Percentiles rank a stretch among this genome's conserved stretches.
Conservation (phyloP, 2,113 vertebrate species). For the Nesoenas mayeri region DNA sequence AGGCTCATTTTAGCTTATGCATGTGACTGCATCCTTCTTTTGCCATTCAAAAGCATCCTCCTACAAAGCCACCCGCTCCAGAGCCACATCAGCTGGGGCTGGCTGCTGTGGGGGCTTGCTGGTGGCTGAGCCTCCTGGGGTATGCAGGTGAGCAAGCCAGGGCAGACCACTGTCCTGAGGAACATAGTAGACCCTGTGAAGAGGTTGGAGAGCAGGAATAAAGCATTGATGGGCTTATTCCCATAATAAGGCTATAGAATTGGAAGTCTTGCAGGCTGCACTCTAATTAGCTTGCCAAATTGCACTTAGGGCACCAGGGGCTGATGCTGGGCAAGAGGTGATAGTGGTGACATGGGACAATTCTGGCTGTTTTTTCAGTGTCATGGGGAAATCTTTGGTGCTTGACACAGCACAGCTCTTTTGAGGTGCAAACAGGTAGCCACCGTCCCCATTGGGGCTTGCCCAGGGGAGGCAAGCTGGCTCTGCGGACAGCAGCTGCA, state of each 20-base stretch:
- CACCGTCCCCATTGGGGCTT: fast-evolving
- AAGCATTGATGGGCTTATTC: not conserved
- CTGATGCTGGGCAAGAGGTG: not conserved
- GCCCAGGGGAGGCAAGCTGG: not conserved
- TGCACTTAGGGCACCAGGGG: fast-evolving
- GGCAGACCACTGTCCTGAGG: not conserved
- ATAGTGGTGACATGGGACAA: not conserved
- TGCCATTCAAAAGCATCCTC: not conserved
- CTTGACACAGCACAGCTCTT: not conserved
- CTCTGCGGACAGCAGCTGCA: slow-evolving; percentile 14
- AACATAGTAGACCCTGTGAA: not conserved
- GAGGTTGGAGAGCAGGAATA: not conserved
- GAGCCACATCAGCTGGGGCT: fast-evolving
- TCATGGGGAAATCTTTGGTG: not conserved
- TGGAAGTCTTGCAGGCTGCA: not conserved
- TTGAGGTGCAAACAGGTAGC: not conserved
- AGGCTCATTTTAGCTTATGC: not conserved
- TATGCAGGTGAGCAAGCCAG: not conserved
- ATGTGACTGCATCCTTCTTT: not conserved
- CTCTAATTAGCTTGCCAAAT: not conserved
- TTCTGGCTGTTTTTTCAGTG: not conserved
- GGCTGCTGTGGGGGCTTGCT: fast-evolving
- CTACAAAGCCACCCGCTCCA: not conserved
- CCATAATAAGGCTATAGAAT: not conserved
- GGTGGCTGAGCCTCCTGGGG: not conserved